Conservation (phyloP, 2,113 vertebrate genomes). For the Carettochelys insculpta region DNA sequence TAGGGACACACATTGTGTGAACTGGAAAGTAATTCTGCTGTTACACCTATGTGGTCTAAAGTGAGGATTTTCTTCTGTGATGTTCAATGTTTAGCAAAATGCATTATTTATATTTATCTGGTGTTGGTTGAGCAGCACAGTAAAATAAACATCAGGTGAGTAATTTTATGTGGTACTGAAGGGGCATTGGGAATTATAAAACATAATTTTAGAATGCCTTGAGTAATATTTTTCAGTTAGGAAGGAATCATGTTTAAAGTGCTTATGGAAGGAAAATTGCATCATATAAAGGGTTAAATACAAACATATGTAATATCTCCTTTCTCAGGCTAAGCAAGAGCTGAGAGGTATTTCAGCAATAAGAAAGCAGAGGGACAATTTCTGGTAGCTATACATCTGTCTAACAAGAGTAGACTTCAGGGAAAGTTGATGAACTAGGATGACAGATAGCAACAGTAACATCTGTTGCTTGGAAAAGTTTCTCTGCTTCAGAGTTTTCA, state of each 20-base stretch:
- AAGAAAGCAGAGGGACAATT: constrained; percentile 7
- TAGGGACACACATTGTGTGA: neutral
- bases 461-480: neutral
- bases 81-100: neutral
- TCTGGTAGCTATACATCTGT: neutral
- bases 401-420: neutral
- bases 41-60: neutral
- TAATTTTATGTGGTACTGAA: neutral
- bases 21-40: neutral
- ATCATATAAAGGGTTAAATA: too few species aligned
- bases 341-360: neutral
- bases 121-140: neutral
- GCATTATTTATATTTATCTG: neutral
- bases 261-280: too few species aligned
- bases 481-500: neutral
- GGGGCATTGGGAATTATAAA: neutral
- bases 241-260: neutral
- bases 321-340: neutral
- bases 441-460: accelerated
- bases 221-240: neutral
- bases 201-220: neutral
- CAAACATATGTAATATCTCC: neutral
- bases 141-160: neutral
- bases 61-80: neutral
- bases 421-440: neutral